These are phyloP conservation scores for Cololabis saira DNA, from an alignment of 2,113 vertebrate species.

Conservation along the genomic window DNA sequence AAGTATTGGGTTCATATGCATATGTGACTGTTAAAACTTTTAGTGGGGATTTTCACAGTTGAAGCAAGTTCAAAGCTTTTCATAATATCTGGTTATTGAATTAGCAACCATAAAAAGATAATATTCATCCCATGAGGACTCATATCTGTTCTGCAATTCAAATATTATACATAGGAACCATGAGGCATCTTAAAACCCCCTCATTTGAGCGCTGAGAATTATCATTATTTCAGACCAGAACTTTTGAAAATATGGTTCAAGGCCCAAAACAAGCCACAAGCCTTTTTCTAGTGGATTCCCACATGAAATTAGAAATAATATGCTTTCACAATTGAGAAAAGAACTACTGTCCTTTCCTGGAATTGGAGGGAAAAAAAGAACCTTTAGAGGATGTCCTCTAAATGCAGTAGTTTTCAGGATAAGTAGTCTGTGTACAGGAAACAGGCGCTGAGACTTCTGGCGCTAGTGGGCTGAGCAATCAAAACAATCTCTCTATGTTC, in stretches of 20 bases:
- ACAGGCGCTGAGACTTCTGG: slow-evolving; percentile 69
- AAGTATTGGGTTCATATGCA: no score
- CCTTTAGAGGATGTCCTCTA: slow-evolving; percentile 33
- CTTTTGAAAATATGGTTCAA: slow-evolving; percentile 45
- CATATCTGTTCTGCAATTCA: no score
- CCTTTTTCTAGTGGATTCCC: slow-evolving; percentile 54
- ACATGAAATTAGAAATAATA: slow-evolving; percentile 64
- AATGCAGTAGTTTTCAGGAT: slow-evolving; percentile 61
- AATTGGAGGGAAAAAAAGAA: slow-evolving; percentile 33
- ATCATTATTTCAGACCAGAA: slow-evolving; percentile 31
- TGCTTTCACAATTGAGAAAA: slow-evolving; percentile 43
- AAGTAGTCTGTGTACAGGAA: slow-evolving; percentile 71
- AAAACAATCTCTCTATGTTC: slow-evolving; percentile 74
- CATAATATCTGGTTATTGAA: no score
- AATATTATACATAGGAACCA: background rate
- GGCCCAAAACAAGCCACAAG: slow-evolving; percentile 40
- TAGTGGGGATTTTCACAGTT: no score
- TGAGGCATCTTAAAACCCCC: slow-evolving; percentile 14
- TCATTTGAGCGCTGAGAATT: slow-evolving; percentile 37
- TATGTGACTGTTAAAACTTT: no score
- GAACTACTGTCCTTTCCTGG: slow-evolving; percentile 58
- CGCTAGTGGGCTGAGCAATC: slow-evolving; percentile 72
- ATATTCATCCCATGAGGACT: no score
- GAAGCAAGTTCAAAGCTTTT: no score
- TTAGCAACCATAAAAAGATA: no score